Conservation (phyloP, 2,888 invertebrate species). For the Patella ulyssiponensis region DNA sequence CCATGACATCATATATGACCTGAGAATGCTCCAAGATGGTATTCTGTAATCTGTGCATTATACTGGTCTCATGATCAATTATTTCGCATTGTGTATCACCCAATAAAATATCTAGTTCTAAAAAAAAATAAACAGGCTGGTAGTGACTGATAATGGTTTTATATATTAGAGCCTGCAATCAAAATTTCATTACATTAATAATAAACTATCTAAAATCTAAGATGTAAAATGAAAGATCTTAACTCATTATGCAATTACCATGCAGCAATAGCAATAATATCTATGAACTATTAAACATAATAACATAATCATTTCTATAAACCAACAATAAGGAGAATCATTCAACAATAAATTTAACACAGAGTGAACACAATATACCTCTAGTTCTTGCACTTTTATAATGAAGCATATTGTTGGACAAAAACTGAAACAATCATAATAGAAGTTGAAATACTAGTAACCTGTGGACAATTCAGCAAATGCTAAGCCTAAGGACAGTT, state of each 20-base stretch:
- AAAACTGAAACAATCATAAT: constrained; percentile 73
- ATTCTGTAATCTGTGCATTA: constrained; percentile 81
- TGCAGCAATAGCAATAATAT: no score
- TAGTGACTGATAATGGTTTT: not conserved
- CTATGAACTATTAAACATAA: no score
- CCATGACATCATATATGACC: constrained; percentile 76
- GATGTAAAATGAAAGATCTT: not conserved
- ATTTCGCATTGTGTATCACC: constrained; percentile 87
- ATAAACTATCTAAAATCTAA: not conserved
- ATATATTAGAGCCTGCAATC: no score
- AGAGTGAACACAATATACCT: constrained; percentile 53
- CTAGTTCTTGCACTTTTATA: constrained; percentile 80
- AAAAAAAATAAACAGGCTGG: constrained; percentile 55
- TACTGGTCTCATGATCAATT: constrained; percentile 83
- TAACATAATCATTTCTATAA: no score
- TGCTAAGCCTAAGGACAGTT: no score
- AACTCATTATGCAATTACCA: no score
- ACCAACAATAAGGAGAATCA: not conserved
- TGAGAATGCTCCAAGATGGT: constrained; percentile 78
- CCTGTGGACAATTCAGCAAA: no score
- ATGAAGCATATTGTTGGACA: constrained; percentile 78
- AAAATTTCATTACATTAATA: not conserved
- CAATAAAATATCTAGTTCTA: constrained; percentile 82
- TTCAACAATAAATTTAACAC: constrained; percentile 14
- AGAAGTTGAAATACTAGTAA: no score